Evolutionary conservation across 2,113 vertebrate species (phyloP), one percentile per base, ranked within the genome.

Genomic region (Echinops telfairi): DNA sequence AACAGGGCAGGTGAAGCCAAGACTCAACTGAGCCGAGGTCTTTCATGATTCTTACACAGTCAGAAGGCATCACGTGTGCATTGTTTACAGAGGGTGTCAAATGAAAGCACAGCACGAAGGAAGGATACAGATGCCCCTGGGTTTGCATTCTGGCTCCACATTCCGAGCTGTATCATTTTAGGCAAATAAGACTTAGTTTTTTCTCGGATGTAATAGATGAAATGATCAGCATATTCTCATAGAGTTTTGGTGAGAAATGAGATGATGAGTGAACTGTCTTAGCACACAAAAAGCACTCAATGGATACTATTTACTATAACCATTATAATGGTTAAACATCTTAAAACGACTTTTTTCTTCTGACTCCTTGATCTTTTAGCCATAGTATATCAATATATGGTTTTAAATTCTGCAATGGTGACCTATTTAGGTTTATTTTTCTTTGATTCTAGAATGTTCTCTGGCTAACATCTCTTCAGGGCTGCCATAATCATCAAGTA

Each of bases 321-420:
- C 70, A 85, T 80, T 78, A 89, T 92, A 94, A 88, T 20, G 62
- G 27, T 64, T 75, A 90, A 86, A 73, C 27, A 93, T 31, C 36
- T 78, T 93, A 90, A 92, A 84, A 4, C 3, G n/a, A 86, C 9
- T 71, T 95, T 86, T 95, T 93, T 53, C 38, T 89, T 90, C 23
- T 88, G 16, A 4, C 47, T 86, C 40, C 38, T 81, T 80, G 93
- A 91, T 83, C 47, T 89, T 92, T 81, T 89, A 92, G 27, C 93
- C 33, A 83, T 68, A 93, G 83, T 29, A 86, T 83, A 87, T 58
- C 87, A 70, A 25, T 83, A 27, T 19, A 81, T 78, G 2, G 70
- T 87, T 16, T 66, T 94, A 3, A 33, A 17, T 82, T 92, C 38
- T 86, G 62, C 10, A 88, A 93, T 88, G 16, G 82, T 40, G 20